Base-by-base conservation (phyloP, 2,797 vertebrate genomes). In the Channa striata region DNA sequence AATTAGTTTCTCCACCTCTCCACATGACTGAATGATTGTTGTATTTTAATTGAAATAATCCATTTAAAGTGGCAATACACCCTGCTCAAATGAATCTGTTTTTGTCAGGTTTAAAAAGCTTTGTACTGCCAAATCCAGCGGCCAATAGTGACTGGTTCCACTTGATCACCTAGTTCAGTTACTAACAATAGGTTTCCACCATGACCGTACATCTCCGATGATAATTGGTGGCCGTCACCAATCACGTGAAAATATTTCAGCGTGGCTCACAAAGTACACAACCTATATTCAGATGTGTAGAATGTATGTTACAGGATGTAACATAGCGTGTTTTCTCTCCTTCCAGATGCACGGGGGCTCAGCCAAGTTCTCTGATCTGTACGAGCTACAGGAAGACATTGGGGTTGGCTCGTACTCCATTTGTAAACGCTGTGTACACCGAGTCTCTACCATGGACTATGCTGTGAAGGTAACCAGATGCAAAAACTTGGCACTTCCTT, bases 331-430 rank as follows among this genome's bases (percentile, higher is more conserved):
- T 53, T 57, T 30, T 30, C 34, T 33, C 3, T 77, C 42, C 8
- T 85, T 93, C 77, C 92, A 99, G 94, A 94, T 98, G 92, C 96
- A 96, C 30, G 95, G 95, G 14, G 96, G 92, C 77, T 92, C 95
- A 1, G 91, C 95, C 11, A 95, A 96, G 84, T 98, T 99, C 91
- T 95, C 91, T 3, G 96, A 99, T 67, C 90, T 96, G 6, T 98
- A 99, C 40, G 97, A 99, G 78, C 90, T 98, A 65, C 97, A 97
- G 87, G 97, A 99, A 86, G 97, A 98, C 92, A 99, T 99, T 4
- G 98, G 97, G 11, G 94, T 99, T 44, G 97, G 97, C 6, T 99
- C 97, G 25, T 99, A 99, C 84, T 99, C 98, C 1, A 96, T 99
- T 68, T 99, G 98, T 89, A 99, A 99, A 87, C 94, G 97, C 51